Conservation (phyloP, 2,888 invertebrate species). For the Fragum sueziense region DNA sequence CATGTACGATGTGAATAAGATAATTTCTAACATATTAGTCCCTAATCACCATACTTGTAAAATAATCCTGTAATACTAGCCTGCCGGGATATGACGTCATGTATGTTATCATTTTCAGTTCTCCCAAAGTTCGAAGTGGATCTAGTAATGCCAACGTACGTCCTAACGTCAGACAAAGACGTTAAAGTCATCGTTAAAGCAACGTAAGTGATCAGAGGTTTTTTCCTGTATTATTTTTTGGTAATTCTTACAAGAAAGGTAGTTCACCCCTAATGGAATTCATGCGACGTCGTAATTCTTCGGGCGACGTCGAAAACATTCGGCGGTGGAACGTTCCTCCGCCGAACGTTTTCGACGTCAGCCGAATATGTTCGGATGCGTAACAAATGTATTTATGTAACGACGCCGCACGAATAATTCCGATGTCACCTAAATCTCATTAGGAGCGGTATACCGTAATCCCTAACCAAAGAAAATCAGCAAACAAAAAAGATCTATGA, state of each 20-base stretch:
- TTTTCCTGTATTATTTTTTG: background rate
- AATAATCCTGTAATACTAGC: background rate
- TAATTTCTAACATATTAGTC: background rate
- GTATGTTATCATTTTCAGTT: background rate
- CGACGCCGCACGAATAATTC: no score
- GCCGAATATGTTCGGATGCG: no score
- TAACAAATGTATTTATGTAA: no score
- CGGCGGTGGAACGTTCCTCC: no score
- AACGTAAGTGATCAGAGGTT: constrained; percentile 31
- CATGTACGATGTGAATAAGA: background rate
- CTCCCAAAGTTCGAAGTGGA: constrained; percentile 35
- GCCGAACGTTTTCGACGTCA: no score
- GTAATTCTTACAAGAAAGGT: background rate
- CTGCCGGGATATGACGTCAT: background rate
- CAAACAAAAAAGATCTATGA: background rate
- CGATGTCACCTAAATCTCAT: no score
- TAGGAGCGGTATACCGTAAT: background rate
- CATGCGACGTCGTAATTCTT: no score
- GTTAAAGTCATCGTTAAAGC: constrained; percentile 49
- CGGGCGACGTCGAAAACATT: no score
- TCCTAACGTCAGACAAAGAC: constrained; percentile 53
- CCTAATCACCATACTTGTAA: background rate
- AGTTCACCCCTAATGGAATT: no score
- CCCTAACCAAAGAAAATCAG: background rate
- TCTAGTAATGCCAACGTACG: constrained; percentile 44